Evolutionary conservation across 2,888 invertebrate genomes (phyloP).

Genomic region (Ectropis crepuscularia): DNA sequence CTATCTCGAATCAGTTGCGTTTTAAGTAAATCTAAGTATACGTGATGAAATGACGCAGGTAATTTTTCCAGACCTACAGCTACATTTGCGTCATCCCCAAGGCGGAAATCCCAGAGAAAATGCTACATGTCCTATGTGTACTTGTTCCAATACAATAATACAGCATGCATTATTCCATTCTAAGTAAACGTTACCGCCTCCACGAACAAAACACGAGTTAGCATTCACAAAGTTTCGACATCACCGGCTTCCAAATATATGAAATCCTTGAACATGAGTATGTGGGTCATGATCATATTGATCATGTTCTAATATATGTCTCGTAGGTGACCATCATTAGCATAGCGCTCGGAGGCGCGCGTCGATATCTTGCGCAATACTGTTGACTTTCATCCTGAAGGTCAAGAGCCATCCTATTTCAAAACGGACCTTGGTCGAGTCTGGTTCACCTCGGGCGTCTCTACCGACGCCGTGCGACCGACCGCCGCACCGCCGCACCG

Average conservation of each 20-base stretch:
- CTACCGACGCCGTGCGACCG: no score
- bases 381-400: slow-evolving; percentile 85
- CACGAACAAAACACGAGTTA: slow-evolving; percentile 71
- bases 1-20: not conserved
- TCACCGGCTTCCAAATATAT: slow-evolving; percentile 81
- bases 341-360: slow-evolving; percentile 74
- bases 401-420: slow-evolving; percentile 85
- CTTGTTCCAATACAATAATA: slow-evolving; percentile 36
- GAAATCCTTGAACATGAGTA: slow-evolving; percentile 81
- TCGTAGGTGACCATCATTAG: slow-evolving; percentile 80
- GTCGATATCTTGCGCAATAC: slow-evolving; percentile 77
- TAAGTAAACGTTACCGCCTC: slow-evolving; percentile 53
- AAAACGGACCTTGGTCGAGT: slow-evolving; percentile 80
- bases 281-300: slow-evolving; percentile 83
- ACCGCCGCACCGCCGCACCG: slow-evolving; percentile 52
- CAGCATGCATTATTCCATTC: slow-evolving; percentile 49
- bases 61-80: slow-evolving; percentile 47
- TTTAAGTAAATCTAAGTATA: slow-evolving; percentile 20
- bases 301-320: slow-evolving; percentile 78
- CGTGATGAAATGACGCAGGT: slow-evolving; percentile 52
- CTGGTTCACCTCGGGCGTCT: slow-evolving; percentile 75
- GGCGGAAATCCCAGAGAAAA: slow-evolving; percentile 55
- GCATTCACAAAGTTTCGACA: slow-evolving; percentile 78
- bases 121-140: slow-evolving; percentile 21
- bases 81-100: slow-evolving; percentile 43